Base-by-base conservation (phyloP, 2,888 invertebrate genomes). In the Calephelis perditalis region DNA sequence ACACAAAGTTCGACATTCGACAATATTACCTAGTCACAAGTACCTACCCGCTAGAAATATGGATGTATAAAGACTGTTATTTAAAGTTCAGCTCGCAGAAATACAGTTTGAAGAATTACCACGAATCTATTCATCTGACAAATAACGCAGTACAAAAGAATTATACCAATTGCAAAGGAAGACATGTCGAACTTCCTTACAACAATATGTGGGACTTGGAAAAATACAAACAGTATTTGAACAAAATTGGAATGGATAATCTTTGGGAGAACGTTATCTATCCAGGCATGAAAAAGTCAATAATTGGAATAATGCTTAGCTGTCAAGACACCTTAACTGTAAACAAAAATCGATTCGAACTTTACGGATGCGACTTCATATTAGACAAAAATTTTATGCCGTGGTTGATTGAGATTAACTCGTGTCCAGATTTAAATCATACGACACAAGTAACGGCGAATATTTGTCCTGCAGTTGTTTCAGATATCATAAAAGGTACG, bases 361-460 rank as follows among this genome's bases (percentile, higher is more conserved):
- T 97, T 46, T 98, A 96, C 76, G 98, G 98, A 7, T 97, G 97
- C 59, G 98, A 98, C 84, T 98, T 98, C 78, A 95, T 98, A 91
- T 80, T 98, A 46, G 95, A 96, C 62, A 95, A 97, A 73, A 94
- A 96, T 72, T 96, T 94, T 70, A 92, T 94, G 65, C 97, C 97
- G 0, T 97, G 97, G 95, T 85, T 98, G 64, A 96, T 98, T 71
- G 98, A 98, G 90, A 97, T 98, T 68, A 98, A 98, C 87, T 95
- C 96, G 2, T 95, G 95, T 74, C 98, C 98, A 0, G 95, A 97
- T 81, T 92, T 98, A 82, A 91, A 92, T 64, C 92, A 94, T 35
- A 97, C 96, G 37, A 98, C 98, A 0, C 93, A 93, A 62, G 94
- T 98, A 10, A 98, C 98, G 0, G 94, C 95, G 0, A 92, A 93